phyloP scores from a whole-genome alignment of 2,888 invertebrate species.

The Nipponacmea schrenckii region DNA sequence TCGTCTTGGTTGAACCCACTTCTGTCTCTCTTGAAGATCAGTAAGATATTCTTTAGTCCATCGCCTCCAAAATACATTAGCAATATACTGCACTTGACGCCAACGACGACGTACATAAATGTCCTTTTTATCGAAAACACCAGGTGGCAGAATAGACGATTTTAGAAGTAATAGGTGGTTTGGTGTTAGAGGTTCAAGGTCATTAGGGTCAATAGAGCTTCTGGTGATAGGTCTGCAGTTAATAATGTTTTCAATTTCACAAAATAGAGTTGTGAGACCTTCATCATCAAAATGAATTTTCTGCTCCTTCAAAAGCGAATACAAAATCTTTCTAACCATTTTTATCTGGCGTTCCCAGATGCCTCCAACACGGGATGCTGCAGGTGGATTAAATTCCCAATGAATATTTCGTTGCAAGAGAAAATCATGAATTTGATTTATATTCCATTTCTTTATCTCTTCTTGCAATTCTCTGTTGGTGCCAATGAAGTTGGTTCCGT shows the following conservation, averaged over 20 bases:
- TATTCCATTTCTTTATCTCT: slow-evolving; percentile 27
- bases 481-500: slow-evolving; percentile 32
- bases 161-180: slow-evolving; percentile 27
- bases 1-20: slow-evolving; percentile 11
- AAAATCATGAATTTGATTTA: slow-evolving; percentile 16
- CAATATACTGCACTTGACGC: slow-evolving; percentile 34
- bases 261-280: slow-evolving; percentile 26
- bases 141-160: slow-evolving; percentile 25
- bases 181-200: slow-evolving; percentile 29
- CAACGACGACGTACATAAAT: slow-evolving; percentile 27
- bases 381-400: slow-evolving; percentile 36
- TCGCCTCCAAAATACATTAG: slow-evolving; percentile 30
- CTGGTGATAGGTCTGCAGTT: slow-evolving; percentile 30
- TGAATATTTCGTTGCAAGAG: slow-evolving; percentile 23
- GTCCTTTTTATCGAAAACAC: slow-evolving; percentile 27
- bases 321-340: slow-evolving; percentile 22
- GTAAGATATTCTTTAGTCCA: slow-evolving; percentile 27
- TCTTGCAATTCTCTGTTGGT: slow-evolving; percentile 27
- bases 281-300: slow-evolving; percentile 27
- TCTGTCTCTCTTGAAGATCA: slow-evolving; percentile 24
- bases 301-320: slow-evolving; percentile 21
- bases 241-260: slow-evolving; percentile 31
- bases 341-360: slow-evolving; percentile 35
- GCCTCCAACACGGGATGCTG: slow-evolving; percentile 31
- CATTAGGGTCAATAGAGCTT: slow-evolving; percentile 19